Conservation (phyloP, 2,797 vertebrate genomes). For the Sebastes alutus region DNA sequence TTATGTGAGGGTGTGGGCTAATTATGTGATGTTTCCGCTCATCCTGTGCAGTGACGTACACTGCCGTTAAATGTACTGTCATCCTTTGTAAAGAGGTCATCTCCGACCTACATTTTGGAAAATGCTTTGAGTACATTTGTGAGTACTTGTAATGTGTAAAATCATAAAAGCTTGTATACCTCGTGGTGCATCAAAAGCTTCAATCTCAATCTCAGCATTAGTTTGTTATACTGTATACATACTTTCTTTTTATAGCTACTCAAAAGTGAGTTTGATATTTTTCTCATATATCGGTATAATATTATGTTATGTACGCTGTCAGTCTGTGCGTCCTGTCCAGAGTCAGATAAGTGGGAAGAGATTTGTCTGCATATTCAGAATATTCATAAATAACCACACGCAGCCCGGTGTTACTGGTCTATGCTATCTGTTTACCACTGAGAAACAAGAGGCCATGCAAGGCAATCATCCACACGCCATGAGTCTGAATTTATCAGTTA, state of each 20-base stretch:
- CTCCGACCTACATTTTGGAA: background rate
- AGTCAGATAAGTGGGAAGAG: background rate
- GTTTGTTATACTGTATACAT: background rate
- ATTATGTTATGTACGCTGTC: background rate
- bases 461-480: background rate
- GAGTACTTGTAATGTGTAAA: background rate
- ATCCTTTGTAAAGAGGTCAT: background rate
- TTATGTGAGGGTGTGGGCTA: background rate
- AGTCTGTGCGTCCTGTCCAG: background rate
- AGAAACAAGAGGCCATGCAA: background rate
- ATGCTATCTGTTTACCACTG: background rate
- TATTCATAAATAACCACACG: background rate
- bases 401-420: background rate
- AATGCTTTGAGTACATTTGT: background rate
- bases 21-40: background rate
- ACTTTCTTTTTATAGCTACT: background rate
- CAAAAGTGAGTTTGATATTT: background rate
- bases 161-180: no score
- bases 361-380: background rate
- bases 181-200: no score
- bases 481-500: background rate
- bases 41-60: background rate
- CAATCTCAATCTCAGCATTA: background rate
- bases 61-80: background rate
- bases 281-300: no score